Percentiles rank a stretch among this genome's conserved stretches.
phyloP scores from a whole-genome alignment of 1,140 invertebrate genomes.

The Geopemphigus sp. region DNA sequence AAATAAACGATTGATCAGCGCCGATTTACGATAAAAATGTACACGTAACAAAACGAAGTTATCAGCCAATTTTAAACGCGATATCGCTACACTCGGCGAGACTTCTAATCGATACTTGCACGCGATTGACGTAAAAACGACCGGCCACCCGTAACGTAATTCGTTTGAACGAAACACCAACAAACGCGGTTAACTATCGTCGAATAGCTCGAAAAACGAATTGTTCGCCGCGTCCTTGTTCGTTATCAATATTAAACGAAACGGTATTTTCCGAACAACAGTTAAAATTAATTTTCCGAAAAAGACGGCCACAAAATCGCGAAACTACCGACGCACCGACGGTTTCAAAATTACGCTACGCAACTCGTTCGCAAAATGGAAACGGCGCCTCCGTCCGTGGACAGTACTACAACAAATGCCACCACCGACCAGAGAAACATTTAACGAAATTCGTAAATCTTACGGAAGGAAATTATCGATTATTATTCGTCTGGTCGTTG shows the following conservation, averaged over 20 bases:
- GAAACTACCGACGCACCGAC: background rate
- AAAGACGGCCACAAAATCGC: background rate
- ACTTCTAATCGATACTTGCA: background rate
- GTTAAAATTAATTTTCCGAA: constrained; percentile 11
- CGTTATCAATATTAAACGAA: background rate
- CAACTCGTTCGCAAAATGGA: background rate
- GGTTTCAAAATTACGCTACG: background rate
- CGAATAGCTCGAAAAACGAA: background rate
- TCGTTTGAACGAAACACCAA: constrained; percentile 20
- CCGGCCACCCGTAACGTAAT: background rate
- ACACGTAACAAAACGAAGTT: too few relatives aligned
- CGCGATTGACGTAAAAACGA: background rate
- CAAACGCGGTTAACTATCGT: background rate
- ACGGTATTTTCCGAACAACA: background rate
- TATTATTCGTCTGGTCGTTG: too few relatives aligned
- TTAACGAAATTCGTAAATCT: background rate
- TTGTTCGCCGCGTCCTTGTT: background rate
- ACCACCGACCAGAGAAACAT: too few relatives aligned
- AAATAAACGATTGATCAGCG: too few relatives aligned
- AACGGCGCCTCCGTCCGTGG: background rate
- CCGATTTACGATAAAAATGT: too few relatives aligned
- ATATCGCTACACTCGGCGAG: background rate
- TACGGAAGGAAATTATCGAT: background rate
- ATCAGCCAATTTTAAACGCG: too few relatives aligned
- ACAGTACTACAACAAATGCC: too few relatives aligned